Base-by-base conservation (phyloP, 1,140 invertebrate species). In the Penaeus vannamei region DNA sequence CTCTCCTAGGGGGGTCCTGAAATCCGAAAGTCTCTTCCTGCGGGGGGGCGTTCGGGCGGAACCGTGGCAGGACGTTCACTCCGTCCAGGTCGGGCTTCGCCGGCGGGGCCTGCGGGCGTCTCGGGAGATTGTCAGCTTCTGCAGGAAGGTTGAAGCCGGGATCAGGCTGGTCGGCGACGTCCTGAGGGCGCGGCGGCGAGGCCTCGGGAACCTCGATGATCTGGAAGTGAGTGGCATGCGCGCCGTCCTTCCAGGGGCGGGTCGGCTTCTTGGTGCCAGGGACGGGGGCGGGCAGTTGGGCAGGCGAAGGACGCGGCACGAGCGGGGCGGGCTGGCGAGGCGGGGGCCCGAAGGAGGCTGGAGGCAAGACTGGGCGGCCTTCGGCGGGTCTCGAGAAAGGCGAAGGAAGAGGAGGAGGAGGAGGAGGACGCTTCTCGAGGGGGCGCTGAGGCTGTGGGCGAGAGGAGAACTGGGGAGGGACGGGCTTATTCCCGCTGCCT, bases 111-210 rank as follows among this genome's bases (percentile, higher is more conserved):
- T 26, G 42, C 19, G 72, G 85, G 23, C 76, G 85, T 29, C 23
- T 60, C 12, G 85, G 85, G n/a, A 86, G 36, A 20, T 86, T 86
- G 19, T 61, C 85, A 14, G 85, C 85, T 62, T 86, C 85, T 10
- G 59, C 76, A 46, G 85, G 85, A 20, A 86, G 36, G 20, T 29
- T 86, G 46, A 86, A 86, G 14, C 85, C 85, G 10, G 76, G 76
- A 12, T 86, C 85, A 46, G 76, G 72, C 17, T 86, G 83, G 0
- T 66, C 85, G 19, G 53, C 53, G 3, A 61, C 53, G 17, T 64
- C 60, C 32, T 77, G 85, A 46, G 72, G 53, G 14, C 22, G 76
- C 22, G 85, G 85, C 62, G 85, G 76, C 32, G 20, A 61, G 2
- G 60, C n/a, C 0, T 23, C 76, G 46, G 59, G 53, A 46, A 64